Base-by-base conservation (phyloP, 92 coral and sea anemone genomes). In the Paragorgia papillata region DNA sequence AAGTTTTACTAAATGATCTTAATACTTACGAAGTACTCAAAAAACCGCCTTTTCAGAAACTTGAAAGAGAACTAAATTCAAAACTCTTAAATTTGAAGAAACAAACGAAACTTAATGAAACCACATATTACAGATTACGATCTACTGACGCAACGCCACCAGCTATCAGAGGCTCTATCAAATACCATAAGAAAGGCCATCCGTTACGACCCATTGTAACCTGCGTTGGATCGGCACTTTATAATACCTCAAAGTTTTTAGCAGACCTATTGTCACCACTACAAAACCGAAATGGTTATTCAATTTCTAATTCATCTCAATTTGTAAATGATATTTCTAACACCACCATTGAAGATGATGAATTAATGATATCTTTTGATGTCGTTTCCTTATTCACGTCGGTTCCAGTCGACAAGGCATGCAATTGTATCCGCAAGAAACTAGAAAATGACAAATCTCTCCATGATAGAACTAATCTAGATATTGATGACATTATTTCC, bases 181-280 rank as follows among this genome's bases (percentile, higher is more conserved):
- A 63, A 70, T 40, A 54, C 26, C 88, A 79, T 30, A 84, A 84
- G 28, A 62, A 53, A 0, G 41, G 29, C 58, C 17, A 57, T 40
- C 87, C 82, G 27, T 60, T 76, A 2, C 34, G 89, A 20, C 86
- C 83, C 26, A 85, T 80, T 29, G 82, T 85, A 18, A 50, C 74
- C 13, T 63, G 85, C 65, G 53, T 59, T 79, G 74, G 69, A 18
- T 84, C 85, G 1, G 73, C 70, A 15, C 25, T 69, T 0, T 79
- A 84, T 57, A 84, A 79, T 35, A 58, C 69, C 9, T 67, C 84
- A 8, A 58, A 66, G 21, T 84, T 48, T 70, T 55, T 84, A 7
- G n/a, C 88, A 0, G 48, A 48, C 21, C 54, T 79, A 43, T 43
- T 84, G 17, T 19, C 74, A 26, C 80, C 80, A 2, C 32, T 84